These are phyloP conservation scores for Pangasius krempfi DNA, from an alignment of 2,797 vertebrate species.

Conservation along the genomic window DNA sequence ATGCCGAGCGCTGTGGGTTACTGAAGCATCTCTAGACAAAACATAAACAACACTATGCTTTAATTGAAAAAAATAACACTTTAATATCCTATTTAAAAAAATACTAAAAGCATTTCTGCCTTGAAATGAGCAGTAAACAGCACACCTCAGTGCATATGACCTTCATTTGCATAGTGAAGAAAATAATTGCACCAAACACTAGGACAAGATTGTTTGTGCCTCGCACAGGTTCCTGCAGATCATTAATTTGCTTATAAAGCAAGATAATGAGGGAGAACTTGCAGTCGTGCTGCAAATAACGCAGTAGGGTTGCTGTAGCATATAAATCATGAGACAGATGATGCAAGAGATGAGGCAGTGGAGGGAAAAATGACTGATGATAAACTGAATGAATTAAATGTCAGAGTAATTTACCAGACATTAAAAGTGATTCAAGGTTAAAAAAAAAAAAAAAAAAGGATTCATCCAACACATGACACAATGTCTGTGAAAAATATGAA, in stretches of 20 bases:
- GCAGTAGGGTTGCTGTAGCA: slow-evolving; percentile 13
- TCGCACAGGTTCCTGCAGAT: slow-evolving; percentile 33
- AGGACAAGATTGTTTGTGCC: slow-evolving; percentile 15
- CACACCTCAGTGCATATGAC: slow-evolving; percentile 23
- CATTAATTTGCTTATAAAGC: slow-evolving; percentile 52
- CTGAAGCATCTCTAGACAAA: neutral
- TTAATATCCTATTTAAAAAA: neutral
- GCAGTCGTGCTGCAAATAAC: neutral
- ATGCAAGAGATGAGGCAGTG: slow-evolving; percentile 10
- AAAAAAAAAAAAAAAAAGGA: neutral
- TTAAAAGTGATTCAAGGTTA: neutral
- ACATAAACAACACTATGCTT: neutral
- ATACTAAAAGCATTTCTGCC: neutral
- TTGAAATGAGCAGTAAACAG: neutral
- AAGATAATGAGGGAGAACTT: slow-evolving; percentile 41
- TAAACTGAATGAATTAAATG: neutral
- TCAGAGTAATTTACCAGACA: neutral
- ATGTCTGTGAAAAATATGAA: neutral
- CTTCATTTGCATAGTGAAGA: slow-evolving; percentile 41
- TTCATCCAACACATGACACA: neutral
- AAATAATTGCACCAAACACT: slow-evolving; percentile 40
- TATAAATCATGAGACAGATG: slow-evolving; percentile 39
- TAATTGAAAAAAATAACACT: neutral
- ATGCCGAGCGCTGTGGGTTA: neutral
- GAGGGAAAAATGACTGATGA: slow-evolving; percentile 8